Evolutionary conservation across 2,797 vertebrate genomes (phyloP), one percentile per base, ranked within the genome.

Genomic region (Aerospiza tachiro): DNA sequence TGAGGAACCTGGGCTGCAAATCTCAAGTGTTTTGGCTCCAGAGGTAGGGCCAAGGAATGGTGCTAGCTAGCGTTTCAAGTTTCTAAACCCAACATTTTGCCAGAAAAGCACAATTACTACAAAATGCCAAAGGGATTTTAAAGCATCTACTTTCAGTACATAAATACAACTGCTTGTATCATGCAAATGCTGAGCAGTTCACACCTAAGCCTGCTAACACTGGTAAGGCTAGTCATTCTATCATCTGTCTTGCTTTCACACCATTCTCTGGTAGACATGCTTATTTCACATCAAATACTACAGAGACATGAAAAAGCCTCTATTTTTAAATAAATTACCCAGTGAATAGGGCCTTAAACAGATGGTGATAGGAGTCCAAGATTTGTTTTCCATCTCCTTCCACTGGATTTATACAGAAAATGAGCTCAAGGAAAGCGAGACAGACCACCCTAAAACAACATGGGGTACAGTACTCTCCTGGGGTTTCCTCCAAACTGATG

Each of bases 41-140:
- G 13, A 38, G 2, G 5, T 1, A 72, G 7, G 50, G 11, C 5
- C 26, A 53, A 42, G 22, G 12, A 44, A 72, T 1, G 5, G 10
- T 26, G 26, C n/a, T 36, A 23, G 15, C 9, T 15, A n/a, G 3
- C 6, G 5, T 63, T 35, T 6, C 6, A 9, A 3, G 21, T 44
- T 52, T 74, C 36, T 9, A 74, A 70, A 47, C 2, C 5, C 9
- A 52, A 31, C 1, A 11, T 25, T 56, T 65, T 21, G 26, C 18
- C 23, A 72, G 29, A 22, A 79, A 87, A 65, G 6, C 25, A 56
- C 5, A 58, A 7, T 11, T 52, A 36, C 13, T 35, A 36, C 13
- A 36, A 73, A 84, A 85, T 2, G 5, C 9, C 10, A 9, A 22
- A 28, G 7, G 2, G 16, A 28, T 44, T 73, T 40, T 20, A 72